Evolutionary conservation across 2,113 vertebrate genomes (phyloP).

Genomic region (Stigmatopora nigra): DNA sequence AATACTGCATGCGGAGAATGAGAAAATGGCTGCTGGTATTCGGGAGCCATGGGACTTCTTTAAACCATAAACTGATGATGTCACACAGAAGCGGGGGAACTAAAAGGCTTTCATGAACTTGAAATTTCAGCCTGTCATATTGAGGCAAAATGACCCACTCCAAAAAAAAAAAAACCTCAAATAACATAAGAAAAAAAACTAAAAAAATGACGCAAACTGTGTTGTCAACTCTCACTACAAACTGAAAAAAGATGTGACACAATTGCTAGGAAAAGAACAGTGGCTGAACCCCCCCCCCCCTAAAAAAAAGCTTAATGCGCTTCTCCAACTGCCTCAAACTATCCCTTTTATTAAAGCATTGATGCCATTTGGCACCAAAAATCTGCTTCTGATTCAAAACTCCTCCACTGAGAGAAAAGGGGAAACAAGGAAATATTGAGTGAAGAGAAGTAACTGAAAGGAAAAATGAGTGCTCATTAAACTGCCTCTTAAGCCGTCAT

Average conservation of each 20-base stretch:
- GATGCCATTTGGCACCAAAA: slow-evolving; percentile 44
- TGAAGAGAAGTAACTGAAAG: not conserved
- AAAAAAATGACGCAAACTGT: not conserved
- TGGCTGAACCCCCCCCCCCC: no score
- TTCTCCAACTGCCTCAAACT: slow-evolving; percentile 40
- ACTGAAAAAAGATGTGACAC: slow-evolving; percentile 35
- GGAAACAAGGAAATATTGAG: slow-evolving; percentile 18
- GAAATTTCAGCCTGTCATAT: not conserved
- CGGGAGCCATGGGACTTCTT: not conserved
- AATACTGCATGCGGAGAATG: slow-evolving; percentile 60
- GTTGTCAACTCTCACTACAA: slow-evolving; percentile 25
- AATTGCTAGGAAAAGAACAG: slow-evolving; percentile 13
- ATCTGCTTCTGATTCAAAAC: slow-evolving; percentile 46
- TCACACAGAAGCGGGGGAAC: not conserved
- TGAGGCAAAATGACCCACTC: not conserved
- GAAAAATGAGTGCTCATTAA: slow-evolving; percentile 19
- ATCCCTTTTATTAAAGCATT: slow-evolving; percentile 57
- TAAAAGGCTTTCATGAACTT: not conserved
- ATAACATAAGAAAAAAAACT: not conserved
- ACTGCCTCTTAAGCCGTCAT: not conserved
- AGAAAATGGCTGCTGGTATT: slow-evolving; percentile 50
- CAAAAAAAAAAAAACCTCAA: not conserved
- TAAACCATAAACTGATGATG: not conserved
- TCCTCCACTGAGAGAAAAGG: slow-evolving; percentile 44
- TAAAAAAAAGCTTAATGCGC: slow-evolving; percentile 23